These are phyloP conservation scores for Blastomussa wellsi DNA, from an alignment of 92 coral and sea anemone genomes.

Conservation along the genomic window DNA sequence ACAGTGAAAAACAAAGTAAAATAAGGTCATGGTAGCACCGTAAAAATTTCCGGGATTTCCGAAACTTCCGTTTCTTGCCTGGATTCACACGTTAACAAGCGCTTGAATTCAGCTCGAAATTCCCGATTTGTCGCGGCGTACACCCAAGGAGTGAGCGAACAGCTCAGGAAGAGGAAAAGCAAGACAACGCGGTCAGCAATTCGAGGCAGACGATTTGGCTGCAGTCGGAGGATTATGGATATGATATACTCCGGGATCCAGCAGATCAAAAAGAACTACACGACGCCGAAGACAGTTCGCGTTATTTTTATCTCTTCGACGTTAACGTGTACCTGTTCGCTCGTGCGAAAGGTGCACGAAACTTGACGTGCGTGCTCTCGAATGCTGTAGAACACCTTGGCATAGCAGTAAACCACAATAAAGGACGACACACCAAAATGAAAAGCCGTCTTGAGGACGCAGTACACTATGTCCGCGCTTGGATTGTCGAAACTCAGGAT, in stretches of 20 bases:
- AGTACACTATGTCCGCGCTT: background rate
- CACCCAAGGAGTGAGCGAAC: conserved; percentile 18
- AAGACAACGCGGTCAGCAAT: background rate
- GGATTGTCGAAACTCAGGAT: background rate
- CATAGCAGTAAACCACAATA: conserved; percentile 26
- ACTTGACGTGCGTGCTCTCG: conserved; percentile 28
- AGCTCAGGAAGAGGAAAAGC: conserved; percentile 17
- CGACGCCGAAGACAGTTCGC: conserved; percentile 21
- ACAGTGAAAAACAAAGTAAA: background rate
- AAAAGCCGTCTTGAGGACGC: background rate
- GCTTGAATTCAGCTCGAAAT: conserved; percentile 11
- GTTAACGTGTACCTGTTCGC: conserved; percentile 10
- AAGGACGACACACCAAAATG: conserved; percentile 18
- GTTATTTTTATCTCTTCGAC: conserved; percentile 22
- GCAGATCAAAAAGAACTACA: conserved; percentile 20
- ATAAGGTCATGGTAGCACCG: background rate
- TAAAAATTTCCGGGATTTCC: background rate
- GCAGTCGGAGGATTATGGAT: conserved; percentile 18
- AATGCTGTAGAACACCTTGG: conserved; percentile 24
- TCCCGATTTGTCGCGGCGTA: conserved; percentile 24
- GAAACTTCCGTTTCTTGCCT: background rate
- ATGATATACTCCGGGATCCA: conserved; percentile 42
- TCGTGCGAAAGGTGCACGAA: background rate
- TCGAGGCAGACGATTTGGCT: background rate
- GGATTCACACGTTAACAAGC: conserved; percentile 16